Evolutionary conservation across 2,113 vertebrate genomes (phyloP), one percentile per base, ranked within the genome.

Genomic region (Platanista minor): DNA sequence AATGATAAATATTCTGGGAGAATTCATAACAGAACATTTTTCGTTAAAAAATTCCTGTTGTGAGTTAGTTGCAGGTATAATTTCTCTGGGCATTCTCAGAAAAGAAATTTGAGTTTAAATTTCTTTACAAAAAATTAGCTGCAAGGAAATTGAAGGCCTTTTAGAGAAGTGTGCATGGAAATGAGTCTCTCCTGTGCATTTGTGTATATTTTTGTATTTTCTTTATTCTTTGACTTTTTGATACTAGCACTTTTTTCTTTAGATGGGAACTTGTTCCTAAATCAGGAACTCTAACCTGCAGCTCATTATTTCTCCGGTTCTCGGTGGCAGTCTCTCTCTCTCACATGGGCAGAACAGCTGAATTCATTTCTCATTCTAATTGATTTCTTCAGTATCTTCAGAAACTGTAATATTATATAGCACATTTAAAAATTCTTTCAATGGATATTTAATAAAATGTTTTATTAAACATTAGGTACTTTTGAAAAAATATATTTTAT

Each of bases 361-460:
- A 75, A 43, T 80, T 54, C 61, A 75, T 64, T 43, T 62, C 57
- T 84, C 57, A 41, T 80, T 84, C 64, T 67, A 33, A 25, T 46
- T 97, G 71, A 75, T 80, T 81, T 91, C 83, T 89, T 74, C 23
- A 85, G 66, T 62, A 46, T 54, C 9, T 83, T 83, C 54, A 91
- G 17, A 93, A 94, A 74, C 15, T 57, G 23, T 54, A 23, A 75
- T 41, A 80, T 62, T 61, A 33, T 69, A 57, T 13, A 62, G 39
- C 21, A 46, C 12, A 64, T 64, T 90, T 64, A 25, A n/a, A 91
- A 78, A 57, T 71, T 87, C 59, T 88, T 69, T 66, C 31, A 31
- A 17, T 46, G 59, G 7, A 33, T 75, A 82, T 46, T 91, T 62
- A 80, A 75, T 93, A 25, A 66, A 90, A 31, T 69, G 4, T 27